Base-by-base conservation (phyloP, 2,888 invertebrate species). In the Euspilapteryx auroguttella region DNA sequence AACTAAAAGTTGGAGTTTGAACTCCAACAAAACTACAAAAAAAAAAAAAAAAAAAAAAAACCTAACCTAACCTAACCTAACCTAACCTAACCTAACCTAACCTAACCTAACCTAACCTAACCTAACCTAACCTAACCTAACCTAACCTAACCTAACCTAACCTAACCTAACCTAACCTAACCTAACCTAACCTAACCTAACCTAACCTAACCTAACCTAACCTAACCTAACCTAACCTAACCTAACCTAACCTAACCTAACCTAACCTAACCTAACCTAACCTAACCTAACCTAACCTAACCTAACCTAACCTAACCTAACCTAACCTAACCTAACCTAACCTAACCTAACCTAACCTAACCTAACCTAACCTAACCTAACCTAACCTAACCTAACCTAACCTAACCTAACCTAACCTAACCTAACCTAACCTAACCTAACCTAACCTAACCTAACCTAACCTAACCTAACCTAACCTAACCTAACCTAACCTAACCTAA, bases 101-200 rank as follows among this genome's bases (percentile, higher is more conserved):
- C 26, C 15, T 26, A 17, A 26, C 26, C 26, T 15, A 14, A 14
- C 26, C 26, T 26, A 14, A 14, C 26, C 28, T 28, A 28, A 28
- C 28, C 28, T 28, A 28, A 28, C 28, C 28, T 28, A 28, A 28
- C 28, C 28, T 28, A 28, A 28, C 28, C 28, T 28, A 28, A 28
- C 28, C 28, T 28, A 22, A 22, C 23, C 23, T 28, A n/a, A 15
- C 17, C 14, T 25, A 25, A 25, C 25, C 17, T 25, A 24, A 25
- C 17, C 14, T 28, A 28, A 28, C 28, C 28, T 28, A 28, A 28
- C 28, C 28, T 28, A 28, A 28, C 28, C 28, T 28, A 28, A 28
- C 28, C 28, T 28, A 28, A 28, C 28, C 28, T 28, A 28, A 28
- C 28, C 28, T 28, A 28, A 28, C 28, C 28, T 27, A 27, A 27